Evolutionary conservation across 1,140 invertebrate genomes (phyloP).

Genomic region (Papilio dardanus): DNA sequence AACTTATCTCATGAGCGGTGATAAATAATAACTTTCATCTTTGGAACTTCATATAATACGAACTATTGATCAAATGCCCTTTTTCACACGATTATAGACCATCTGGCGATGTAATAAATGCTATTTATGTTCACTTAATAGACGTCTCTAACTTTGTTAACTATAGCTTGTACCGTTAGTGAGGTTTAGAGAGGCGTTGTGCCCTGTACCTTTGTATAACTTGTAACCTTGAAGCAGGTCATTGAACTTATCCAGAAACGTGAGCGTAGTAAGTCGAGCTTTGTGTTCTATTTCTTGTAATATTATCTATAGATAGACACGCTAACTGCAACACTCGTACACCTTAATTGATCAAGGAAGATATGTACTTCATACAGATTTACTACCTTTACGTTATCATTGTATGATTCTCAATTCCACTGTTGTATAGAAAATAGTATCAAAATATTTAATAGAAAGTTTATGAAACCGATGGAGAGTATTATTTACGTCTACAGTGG

Average conservation of each 20-base stretch:
- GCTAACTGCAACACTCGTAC: not conserved
- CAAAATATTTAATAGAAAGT: not conserved
- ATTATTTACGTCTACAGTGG: no score
- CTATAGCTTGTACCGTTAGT: conserved; percentile 33
- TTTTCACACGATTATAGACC: not conserved
- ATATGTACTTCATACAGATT: no score
- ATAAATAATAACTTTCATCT: conserved; percentile 23
- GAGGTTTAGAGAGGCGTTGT: conserved; percentile 48
- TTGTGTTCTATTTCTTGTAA: conserved; percentile 9
- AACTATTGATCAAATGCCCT: not conserved
- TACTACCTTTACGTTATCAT: not conserved
- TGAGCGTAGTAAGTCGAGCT: conserved; percentile 33
- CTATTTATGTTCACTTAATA: conserved; percentile 10
- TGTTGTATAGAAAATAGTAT: not conserved
- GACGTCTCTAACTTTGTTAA: conserved; percentile 25
- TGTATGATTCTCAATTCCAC: not conserved
- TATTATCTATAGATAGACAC: not conserved
- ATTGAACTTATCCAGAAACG: conserved; percentile 54
- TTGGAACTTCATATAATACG: not conserved
- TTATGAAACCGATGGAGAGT: no score
- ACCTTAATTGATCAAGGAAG: no score
- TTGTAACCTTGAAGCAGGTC: conserved; percentile 59
- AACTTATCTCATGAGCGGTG: not conserved
- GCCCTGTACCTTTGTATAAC: conserved; percentile 54
- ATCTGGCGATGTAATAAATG: not conserved